A percentile compares a stretch with the other conserved stretches of the same genome.
These are phyloP conservation scores for Gandaritis pyraliata DNA, from an alignment of 2,888 invertebrate species.

Conservation along the genomic window DNA sequence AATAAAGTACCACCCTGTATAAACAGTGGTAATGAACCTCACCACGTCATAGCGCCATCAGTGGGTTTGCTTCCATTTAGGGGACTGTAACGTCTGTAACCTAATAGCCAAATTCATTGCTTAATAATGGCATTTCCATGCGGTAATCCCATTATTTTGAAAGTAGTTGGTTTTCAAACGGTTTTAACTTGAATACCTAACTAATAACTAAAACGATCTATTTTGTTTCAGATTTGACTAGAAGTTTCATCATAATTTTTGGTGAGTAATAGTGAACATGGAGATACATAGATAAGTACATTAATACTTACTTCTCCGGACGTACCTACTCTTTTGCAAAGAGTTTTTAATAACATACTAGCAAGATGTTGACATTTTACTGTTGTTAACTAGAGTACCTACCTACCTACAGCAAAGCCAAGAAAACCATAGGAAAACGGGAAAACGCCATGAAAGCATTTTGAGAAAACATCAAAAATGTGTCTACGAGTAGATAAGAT, in stretches of 20 bases:
- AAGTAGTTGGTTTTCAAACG: conserved; percentile 26
- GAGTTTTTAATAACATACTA: too few species aligned
- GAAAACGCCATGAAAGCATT: too few species aligned
- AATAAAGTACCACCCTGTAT: conserved; percentile 17
- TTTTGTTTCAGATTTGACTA: conserved; percentile 1
- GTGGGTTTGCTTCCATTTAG: conserved; percentile 20
- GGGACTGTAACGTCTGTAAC: conserved; percentile 25
- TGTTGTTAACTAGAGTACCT: too few species aligned
- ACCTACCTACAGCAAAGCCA: too few species aligned
- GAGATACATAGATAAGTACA: too few species aligned
- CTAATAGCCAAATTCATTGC: conserved; percentile 24
- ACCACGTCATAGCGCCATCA: conserved; percentile 33
- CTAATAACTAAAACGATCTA: background rate
- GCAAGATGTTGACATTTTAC: too few species aligned
- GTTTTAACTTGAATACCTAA: conserved; percentile 12
- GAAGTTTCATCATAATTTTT: background rate
- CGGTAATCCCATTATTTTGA: conserved; percentile 23
- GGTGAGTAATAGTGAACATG: too few species aligned
- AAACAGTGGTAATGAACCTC: conserved; percentile 23
- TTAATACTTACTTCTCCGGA: too few species aligned
- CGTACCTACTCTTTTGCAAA: too few species aligned
- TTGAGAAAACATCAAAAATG: too few species aligned
- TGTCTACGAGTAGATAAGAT: too few species aligned
- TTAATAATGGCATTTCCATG: conserved; percentile 29
- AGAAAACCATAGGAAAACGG: too few species aligned